These are phyloP conservation scores for Hexactinellida sp. DNA, from an alignment of 37 sponge, comb jelly and placozoan genomes.

Conservation along the genomic window DNA sequence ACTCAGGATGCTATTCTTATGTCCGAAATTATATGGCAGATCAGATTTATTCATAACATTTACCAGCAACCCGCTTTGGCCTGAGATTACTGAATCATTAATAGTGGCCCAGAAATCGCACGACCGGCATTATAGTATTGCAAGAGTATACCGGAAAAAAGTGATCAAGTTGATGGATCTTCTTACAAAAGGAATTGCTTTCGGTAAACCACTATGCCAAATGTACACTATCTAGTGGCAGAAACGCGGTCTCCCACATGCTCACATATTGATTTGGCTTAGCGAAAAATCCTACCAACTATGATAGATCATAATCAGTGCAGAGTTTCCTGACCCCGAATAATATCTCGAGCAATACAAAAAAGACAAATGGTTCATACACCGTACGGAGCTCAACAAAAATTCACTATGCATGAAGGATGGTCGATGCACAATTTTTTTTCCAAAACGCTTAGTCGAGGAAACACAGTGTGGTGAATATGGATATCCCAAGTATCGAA, in stretches of 20 bases:
- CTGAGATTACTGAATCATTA: constrained; percentile 32
- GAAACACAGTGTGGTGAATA: no score
- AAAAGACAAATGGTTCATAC: not conserved
- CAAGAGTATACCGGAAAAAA: constrained; percentile 31
- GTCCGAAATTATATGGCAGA: constrained; percentile 3
- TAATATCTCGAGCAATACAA: not conserved
- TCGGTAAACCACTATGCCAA: constrained; percentile 23
- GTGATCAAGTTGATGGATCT: constrained; percentile 26
- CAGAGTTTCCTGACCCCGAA: not conserved
- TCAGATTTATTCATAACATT: constrained; percentile 40
- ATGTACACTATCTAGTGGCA: constrained; percentile 34
- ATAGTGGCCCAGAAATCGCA: constrained; percentile 24
- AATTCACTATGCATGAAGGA: no score
- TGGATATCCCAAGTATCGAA: no score
- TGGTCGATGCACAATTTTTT: no score
- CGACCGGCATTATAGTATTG: constrained; percentile 39
- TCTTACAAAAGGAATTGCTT: constrained; percentile 23
- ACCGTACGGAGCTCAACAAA: no score
- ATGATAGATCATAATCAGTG: not conserved
- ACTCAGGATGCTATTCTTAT: constrained; percentile 37
- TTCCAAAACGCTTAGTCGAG: no score
- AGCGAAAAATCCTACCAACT: not conserved
- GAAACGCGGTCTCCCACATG: constrained; percentile 40
- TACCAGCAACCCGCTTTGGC: constrained; percentile 43
- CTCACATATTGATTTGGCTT: constrained; percentile 27